Evolutionary conservation across 2,888 invertebrate genomes (phyloP).

Genomic region (Ochropacha duplaris): DNA sequence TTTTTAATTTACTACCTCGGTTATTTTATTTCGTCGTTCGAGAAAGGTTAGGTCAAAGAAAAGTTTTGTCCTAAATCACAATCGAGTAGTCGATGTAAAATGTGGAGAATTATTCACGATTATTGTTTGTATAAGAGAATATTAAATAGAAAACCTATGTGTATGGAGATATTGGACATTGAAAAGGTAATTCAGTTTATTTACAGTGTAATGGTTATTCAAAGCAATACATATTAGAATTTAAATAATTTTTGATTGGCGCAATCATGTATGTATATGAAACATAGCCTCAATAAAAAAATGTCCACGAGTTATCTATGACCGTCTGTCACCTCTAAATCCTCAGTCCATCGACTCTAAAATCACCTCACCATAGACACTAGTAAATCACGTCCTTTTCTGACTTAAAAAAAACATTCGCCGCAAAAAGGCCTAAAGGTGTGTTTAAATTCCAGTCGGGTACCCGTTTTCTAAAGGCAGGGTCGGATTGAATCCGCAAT

Average conservation of each 20-base stretch:
- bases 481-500: slow-evolving; percentile 70
- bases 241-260: too few species aligned
- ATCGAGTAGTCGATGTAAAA: not conserved
- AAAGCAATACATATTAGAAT: too few species aligned
- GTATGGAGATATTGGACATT: not conserved
- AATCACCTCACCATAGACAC: not conserved
- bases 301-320: too few species aligned
- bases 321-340: not conserved
- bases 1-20: not conserved
- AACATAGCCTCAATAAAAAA: not conserved
- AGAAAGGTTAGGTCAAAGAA: not conserved
- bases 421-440: slow-evolving; percentile 16
- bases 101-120: not conserved
- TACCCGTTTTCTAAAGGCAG: slow-evolving; percentile 60
- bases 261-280: too few species aligned
- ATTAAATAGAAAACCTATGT: too few species aligned
- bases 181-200: not conserved
- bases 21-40: not conserved
- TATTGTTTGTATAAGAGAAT: not conserved
- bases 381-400: slow-evolving; percentile 3
- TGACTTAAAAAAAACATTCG: slow-evolving; percentile 17
- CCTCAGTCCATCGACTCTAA: not conserved
- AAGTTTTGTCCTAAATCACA: not conserved
- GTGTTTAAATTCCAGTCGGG: slow-evolving; percentile 59
- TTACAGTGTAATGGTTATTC: too few species aligned